A percentile compares a stretch with the other conserved stretches of the same genome.
Evolutionary conservation across 2,888 invertebrate genomes (phyloP).

Genomic region (Drosophila robusta): DNA sequence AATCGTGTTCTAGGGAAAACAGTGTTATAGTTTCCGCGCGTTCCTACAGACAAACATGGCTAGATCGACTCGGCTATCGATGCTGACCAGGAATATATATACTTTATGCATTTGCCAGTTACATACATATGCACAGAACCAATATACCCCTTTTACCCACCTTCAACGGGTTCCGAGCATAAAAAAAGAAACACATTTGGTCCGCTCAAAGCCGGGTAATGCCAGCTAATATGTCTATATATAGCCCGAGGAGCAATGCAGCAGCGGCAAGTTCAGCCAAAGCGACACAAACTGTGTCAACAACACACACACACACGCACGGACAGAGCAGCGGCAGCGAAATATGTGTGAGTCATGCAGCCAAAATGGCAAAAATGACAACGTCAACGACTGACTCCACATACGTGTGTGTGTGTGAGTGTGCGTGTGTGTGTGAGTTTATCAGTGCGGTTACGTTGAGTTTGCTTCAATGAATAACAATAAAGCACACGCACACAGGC

Average conservation of each 20-base stretch:
- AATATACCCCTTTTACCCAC: too few species aligned
- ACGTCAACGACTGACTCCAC: slow-evolving; percentile 57
- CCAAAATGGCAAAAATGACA: slow-evolving; percentile 60
- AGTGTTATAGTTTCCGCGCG: too few species aligned
- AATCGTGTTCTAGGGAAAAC: too few species aligned
- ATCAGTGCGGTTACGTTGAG: slow-evolving; percentile 55
- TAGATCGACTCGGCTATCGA: too few species aligned
- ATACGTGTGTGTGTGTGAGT: slow-evolving; percentile 16
- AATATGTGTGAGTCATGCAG: slow-evolving; percentile 50
- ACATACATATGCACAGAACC: too few species aligned
- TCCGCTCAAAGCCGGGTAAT: slow-evolving; percentile 3
- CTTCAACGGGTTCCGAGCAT: too few species aligned
- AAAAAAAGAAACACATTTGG: background rate
- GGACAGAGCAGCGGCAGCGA: background rate
- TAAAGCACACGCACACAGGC: slow-evolving; percentile 27
- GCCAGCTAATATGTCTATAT: slow-evolving; percentile 58
- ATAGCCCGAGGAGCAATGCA: slow-evolving; percentile 57
- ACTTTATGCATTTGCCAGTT: too few species aligned
- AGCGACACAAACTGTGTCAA: slow-evolving; percentile 73
- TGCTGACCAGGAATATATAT: too few species aligned
- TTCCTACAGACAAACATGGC: too few species aligned
- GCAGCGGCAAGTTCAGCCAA: slow-evolving; percentile 68
- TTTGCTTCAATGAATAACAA: slow-evolving; percentile 48
- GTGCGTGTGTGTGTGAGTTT: slow-evolving; percentile 33
- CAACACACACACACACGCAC: slow-evolving; percentile 32